phyloP scores from a whole-genome alignment of 2,113 vertebrate genomes.

The Anseranas semipalmata region DNA sequence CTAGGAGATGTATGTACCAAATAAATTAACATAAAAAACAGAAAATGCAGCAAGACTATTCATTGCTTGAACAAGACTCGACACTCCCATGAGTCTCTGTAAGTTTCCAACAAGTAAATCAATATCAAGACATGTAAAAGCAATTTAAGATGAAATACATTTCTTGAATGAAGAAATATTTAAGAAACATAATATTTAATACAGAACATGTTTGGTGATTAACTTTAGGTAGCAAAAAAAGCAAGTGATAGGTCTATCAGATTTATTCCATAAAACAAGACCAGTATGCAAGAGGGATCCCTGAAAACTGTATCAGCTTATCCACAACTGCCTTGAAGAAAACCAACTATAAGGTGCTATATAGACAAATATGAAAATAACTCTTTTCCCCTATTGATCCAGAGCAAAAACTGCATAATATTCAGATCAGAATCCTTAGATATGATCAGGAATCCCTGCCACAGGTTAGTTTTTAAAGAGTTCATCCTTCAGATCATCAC shows the following conservation, averaged over 20 bases:
- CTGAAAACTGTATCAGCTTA: neutral
- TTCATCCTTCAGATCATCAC: neutral
- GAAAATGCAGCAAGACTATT: neutral
- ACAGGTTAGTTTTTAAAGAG: conserved; percentile 3
- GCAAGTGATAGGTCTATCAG: neutral
- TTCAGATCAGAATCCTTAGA: neutral
- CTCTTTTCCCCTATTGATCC: neutral
- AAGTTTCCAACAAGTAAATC: neutral
- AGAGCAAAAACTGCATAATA: neutral
- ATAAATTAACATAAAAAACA: neutral
- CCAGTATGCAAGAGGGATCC: neutral
- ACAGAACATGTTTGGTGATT: neutral
- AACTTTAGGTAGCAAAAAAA: neutral
- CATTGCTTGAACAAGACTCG: neutral
- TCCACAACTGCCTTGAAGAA: neutral
- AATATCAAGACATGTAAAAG: neutral
- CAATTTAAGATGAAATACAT: neutral
- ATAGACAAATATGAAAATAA: neutral
- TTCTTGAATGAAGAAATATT: neutral
- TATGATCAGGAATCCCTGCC: neutral
- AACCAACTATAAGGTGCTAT: neutral
- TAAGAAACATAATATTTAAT: neutral
- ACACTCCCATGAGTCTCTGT: neutral
- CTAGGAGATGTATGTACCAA: neutral
- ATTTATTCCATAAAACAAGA: neutral